Conservation (phyloP, 2,113 vertebrate species). For the Xiphorhynchus elegans region DNA sequence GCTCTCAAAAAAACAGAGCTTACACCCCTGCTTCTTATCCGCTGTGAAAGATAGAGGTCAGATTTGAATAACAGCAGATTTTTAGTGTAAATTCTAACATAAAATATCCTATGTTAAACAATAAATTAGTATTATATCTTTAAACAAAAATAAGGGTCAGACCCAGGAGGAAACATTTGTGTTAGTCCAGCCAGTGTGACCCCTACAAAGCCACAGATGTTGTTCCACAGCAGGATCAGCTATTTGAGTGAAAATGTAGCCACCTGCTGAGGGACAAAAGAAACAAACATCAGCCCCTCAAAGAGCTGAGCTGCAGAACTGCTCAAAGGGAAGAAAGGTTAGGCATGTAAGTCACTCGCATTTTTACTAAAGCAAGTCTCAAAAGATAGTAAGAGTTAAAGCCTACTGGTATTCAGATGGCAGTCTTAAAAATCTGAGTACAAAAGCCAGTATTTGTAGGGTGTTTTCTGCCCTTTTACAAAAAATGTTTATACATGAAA, state of each 20-base stretch:
- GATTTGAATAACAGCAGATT: background rate
- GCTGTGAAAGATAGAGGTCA: background rate
- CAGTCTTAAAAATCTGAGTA: background rate
- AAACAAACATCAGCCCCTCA: conserved; percentile 38
- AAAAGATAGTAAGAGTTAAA: background rate
- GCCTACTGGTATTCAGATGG: background rate
- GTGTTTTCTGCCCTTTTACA: background rate
- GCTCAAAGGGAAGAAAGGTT: background rate
- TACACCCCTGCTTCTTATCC: background rate
- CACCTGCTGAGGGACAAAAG: conserved; percentile 52
- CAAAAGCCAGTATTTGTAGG: background rate
- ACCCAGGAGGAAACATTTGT: background rate
- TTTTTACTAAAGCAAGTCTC: background rate
- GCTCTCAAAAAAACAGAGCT: background rate
- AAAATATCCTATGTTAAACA: background rate
- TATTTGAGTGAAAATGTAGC: conserved; percentile 39
- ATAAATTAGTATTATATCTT: background rate
- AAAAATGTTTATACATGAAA: background rate
- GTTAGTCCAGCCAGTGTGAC: background rate
- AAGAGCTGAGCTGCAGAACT: background rate
- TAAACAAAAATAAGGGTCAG: background rate
- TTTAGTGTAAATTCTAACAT: background rate
- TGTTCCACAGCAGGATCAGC: conserved; percentile 44
- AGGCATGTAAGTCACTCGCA: background rate
- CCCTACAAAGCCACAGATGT: conserved; percentile 19